phyloP scores from a whole-genome alignment of 2,113 vertebrate species.

The Clupea harengus region DNA sequence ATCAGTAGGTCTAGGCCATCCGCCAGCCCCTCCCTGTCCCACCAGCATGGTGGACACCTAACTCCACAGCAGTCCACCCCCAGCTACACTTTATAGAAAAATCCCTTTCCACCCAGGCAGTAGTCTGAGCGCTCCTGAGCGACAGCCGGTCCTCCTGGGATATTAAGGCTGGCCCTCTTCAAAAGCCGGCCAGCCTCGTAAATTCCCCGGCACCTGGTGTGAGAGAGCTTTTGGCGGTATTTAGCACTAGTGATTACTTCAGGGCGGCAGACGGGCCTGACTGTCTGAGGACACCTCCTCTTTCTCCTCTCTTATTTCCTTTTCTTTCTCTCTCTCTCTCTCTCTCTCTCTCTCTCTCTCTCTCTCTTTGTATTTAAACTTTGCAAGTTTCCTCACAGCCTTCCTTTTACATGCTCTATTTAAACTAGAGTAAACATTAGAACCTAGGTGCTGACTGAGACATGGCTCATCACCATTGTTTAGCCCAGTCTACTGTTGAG shows the following conservation, averaged over 20 bases:
- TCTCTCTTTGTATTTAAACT: background rate
- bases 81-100: background rate
- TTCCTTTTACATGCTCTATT: slow-evolving; percentile 12
- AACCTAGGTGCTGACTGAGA: slow-evolving; percentile 21
- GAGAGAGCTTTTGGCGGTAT: slow-evolving; percentile 25
- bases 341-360: background rate
- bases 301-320: slow-evolving; percentile 7
- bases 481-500: background rate
- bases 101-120: background rate
- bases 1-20: slow-evolving; percentile 14
- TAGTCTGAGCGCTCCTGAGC: background rate
- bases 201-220: slow-evolving; percentile 17
- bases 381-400: background rate
- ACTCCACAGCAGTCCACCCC: background rate
- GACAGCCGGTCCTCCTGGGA: background rate
- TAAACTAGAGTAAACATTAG: slow-evolving; percentile 27
- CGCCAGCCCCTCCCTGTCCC: background rate
- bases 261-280: slow-evolving; percentile 17
- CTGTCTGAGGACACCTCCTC: slow-evolving; percentile 17
- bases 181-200: slow-evolving; percentile 22
- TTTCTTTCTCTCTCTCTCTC: background rate
- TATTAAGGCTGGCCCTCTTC: background rate
- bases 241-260: slow-evolving; percentile 29
- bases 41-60: background rate
- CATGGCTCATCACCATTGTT: background rate